Evolutionary conservation across 2,113 vertebrate species (phyloP).

Genomic region (Tetraodon nigroviridis): DNA sequence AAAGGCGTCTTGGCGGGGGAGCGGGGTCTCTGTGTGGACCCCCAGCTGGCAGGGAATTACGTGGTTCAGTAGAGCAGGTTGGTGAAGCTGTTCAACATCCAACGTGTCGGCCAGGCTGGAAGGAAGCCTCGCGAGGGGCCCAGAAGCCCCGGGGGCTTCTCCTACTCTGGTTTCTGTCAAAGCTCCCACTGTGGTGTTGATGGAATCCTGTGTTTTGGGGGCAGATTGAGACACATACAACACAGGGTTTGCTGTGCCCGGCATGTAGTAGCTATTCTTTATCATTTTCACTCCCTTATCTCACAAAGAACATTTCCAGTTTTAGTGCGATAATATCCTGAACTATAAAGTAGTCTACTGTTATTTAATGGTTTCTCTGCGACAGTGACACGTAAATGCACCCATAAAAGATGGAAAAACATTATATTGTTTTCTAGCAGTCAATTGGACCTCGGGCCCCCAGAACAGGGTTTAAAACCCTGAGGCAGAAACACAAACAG

Average conservation of each 20-base stretch:
- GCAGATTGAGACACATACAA: constrained; percentile 11
- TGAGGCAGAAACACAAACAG: constrained; percentile 50
- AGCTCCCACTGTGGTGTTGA: constrained; percentile 28
- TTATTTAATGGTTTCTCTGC: constrained; percentile 23
- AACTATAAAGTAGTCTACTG: constrained; percentile 1
- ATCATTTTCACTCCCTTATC: constrained; percentile 20
- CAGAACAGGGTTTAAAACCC: constrained; percentile 32
- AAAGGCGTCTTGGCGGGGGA: constrained; percentile 52
- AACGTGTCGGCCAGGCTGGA: constrained; percentile 37
- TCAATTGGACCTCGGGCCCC: constrained; percentile 33
- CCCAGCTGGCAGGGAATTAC: constrained; percentile 63
- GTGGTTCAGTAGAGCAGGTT: constrained; percentile 65
- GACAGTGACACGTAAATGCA: constrained; percentile 13
- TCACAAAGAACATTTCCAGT: constrained; percentile 3
- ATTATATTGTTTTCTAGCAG: constrained; percentile 30
- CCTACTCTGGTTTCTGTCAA: constrained; percentile 36
- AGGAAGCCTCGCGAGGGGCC: constrained; percentile 29
- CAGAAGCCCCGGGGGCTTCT: constrained; percentile 40
- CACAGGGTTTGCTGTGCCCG: constrained; percentile 18
- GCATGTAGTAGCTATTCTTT: constrained; percentile 8
- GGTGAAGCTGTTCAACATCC: constrained; percentile 41
- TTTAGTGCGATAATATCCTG: constrained; percentile 17
- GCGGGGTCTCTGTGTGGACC: constrained; percentile 29
- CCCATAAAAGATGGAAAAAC: constrained; percentile 31
- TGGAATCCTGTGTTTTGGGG: constrained; percentile 33